phyloP scores from a whole-genome alignment of 2,888 invertebrate species.

The Priocnemis perturbator region DNA sequence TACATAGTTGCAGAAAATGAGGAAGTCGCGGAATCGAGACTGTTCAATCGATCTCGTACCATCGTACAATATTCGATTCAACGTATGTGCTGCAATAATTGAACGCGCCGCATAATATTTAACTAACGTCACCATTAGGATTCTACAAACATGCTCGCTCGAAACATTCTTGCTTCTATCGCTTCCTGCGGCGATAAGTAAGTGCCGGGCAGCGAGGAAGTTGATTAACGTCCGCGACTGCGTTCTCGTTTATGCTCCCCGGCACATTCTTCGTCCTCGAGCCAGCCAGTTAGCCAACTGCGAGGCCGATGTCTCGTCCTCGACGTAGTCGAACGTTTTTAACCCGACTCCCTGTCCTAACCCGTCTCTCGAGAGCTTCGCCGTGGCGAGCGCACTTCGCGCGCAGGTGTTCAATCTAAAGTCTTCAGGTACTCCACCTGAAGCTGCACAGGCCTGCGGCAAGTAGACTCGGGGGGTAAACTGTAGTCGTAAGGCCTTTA shows the following conservation, averaged over 20 bases:
- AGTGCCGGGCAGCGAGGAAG: neutral
- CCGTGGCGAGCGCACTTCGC: neutral
- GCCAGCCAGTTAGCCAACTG: neutral
- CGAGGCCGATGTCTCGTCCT: neutral
- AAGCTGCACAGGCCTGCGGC: constrained; percentile 38
- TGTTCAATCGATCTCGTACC: too few species aligned
- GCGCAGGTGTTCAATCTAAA: constrained; percentile 32
- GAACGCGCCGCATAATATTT: too few species aligned
- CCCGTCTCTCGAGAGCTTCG: neutral
- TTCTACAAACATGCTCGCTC: too few species aligned
- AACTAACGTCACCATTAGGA: too few species aligned
- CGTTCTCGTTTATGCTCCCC: neutral
- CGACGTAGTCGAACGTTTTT: neutral
- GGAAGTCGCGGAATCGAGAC: too few species aligned
- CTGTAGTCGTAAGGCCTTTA: constrained; percentile 34
- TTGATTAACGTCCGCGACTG: neutral
- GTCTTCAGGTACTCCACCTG: constrained; percentile 19
- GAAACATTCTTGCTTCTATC: neutral
- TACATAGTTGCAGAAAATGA: too few species aligned
- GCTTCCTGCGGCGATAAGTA: too few species aligned
- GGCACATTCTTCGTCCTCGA: neutral
- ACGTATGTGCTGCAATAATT: too few species aligned
- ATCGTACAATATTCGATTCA: too few species aligned
- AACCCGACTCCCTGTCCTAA: neutral
- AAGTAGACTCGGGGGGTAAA: constrained; percentile 40